A percentile compares a stretch with the other conserved stretches of the same genome.
These are phyloP conservation scores for Bombus soroeensis DNA, from an alignment of 1,140 invertebrate species.

Conservation along the genomic window DNA sequence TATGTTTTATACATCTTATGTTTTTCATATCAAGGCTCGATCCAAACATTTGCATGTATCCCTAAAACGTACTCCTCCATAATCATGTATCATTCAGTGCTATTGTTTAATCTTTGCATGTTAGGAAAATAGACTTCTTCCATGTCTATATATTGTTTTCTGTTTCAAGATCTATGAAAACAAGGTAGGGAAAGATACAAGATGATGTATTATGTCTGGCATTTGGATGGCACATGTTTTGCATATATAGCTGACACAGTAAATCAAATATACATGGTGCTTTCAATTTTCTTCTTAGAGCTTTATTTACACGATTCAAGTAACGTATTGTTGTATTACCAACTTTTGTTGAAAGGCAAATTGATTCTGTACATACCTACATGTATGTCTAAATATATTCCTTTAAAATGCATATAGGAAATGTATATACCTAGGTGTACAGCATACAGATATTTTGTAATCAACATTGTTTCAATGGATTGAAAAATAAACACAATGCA, in stretches of 20 bases:
- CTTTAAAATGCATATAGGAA: conserved; percentile 43
- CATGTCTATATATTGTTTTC: background rate
- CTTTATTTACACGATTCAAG: background rate
- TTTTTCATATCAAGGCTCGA: background rate
- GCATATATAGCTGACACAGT: background rate
- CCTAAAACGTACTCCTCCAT: background rate
- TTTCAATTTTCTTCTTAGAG: background rate
- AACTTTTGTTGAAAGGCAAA: background rate
- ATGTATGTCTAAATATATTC: background rate
- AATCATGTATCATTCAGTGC: background rate
- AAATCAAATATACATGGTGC: background rate
- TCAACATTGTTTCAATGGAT: conserved; percentile 32
- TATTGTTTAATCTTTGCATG: background rate
- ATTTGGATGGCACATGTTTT: background rate
- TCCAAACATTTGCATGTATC: background rate
- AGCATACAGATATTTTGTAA: conserved; percentile 29
- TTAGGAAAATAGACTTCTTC: background rate
- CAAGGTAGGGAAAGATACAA: background rate
- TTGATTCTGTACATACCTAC: background rate
- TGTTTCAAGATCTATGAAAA: background rate
- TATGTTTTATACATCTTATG: too few species aligned
- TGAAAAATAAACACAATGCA: conserved; percentile 52
- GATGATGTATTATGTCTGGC: background rate
- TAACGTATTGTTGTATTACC: background rate
- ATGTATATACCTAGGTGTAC: conserved; percentile 6